phyloP scores from a whole-genome alignment of 2,113 vertebrate genomes.

The Bagarius yarrelli region DNA sequence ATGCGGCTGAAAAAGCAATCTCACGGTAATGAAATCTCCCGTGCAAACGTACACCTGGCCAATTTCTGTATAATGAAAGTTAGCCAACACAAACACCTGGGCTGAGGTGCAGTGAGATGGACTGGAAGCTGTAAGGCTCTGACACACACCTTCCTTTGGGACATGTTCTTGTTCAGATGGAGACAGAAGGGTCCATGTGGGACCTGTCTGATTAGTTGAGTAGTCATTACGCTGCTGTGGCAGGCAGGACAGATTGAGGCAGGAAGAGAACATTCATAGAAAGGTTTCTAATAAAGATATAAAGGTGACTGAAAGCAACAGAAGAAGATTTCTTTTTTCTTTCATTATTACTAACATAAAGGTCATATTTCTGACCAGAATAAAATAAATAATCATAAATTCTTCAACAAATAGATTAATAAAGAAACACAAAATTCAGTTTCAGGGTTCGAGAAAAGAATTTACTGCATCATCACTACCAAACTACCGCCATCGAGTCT shows the following conservation, averaged over 20 bases:
- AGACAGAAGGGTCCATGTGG: conserved; percentile 25
- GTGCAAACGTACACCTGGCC: conserved; percentile 48
- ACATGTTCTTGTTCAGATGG: conserved; percentile 15
- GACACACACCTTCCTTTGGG: conserved; percentile 26
- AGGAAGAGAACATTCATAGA: background rate
- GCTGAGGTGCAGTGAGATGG: conserved; percentile 20
- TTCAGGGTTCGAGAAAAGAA: no score
- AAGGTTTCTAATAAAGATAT: conserved; percentile 19
- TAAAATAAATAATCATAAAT: no score
- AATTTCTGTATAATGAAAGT: conserved; percentile 51
- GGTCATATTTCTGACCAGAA: background rate
- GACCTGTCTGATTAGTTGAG: conserved; percentile 29
- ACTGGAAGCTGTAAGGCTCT: conserved; percentile 24
- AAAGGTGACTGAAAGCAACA: conserved; percentile 11
- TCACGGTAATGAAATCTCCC: conserved; percentile 52
- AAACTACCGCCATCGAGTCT: no score
- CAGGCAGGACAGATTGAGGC: conserved; percentile 9
- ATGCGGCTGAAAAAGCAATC: conserved; percentile 52
- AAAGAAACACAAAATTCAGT: no score
- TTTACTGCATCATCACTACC: no score
- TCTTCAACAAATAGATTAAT: no score
- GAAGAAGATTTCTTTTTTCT: background rate
- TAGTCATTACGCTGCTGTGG: conserved; percentile 9
- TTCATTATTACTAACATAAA: background rate
- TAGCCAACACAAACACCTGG: conserved; percentile 46